Base-by-base conservation (phyloP, 2,113 vertebrate species). In the Prionailurus bengalensis region DNA sequence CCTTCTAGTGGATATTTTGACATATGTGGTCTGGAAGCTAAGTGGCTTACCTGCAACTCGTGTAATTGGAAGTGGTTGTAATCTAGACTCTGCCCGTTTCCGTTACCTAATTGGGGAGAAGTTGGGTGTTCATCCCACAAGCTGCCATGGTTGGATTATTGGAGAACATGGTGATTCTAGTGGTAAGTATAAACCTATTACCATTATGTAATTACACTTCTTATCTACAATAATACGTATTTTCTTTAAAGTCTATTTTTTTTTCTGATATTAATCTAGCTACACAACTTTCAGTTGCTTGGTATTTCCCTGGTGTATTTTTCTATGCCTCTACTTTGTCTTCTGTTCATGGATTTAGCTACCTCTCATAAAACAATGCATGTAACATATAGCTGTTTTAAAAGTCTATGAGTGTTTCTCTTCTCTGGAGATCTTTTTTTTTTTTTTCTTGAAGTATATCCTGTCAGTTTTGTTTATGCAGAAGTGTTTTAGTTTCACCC, bases 111-210 rank as follows among this genome's bases (percentile, higher is more conserved):
- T 99, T 99, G 99, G 99, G 89, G 99, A 99, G 97, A 99, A 99
- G 94, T 97, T 99, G 97, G 98, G 99, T 79, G 98, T 99, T 71
- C 99, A 99, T 96, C 98, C 99, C 5, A 99, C 99, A 82, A 99
- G 99, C 98, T 99, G 99, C 97, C 99, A 99, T 0, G 99, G 99
- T 36, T 99, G 99, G 99, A 99, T 99, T 95, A 95, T 99, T 33
- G 99, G 99, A 91, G 99, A 99, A 98, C 99, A 99, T 0, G 99
- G 99, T 95, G 99, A 99, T 98, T 99, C 99, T 73, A 99, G 99
- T 48, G 99, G 99, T 99, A 97, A 99, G 99, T 84, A 9, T 16
- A 79, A 48, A 86, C 2, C 63, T 58, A 27, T 29, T 88, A 29
- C 73, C 4, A 33, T 74, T 36, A 51, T 25, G 8, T 61, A 76